Percentiles rank a stretch among this genome's conserved stretches.
These are phyloP conservation scores for Numenius arquata DNA, from an alignment of 2,113 vertebrate species.

Conservation along the genomic window DNA sequence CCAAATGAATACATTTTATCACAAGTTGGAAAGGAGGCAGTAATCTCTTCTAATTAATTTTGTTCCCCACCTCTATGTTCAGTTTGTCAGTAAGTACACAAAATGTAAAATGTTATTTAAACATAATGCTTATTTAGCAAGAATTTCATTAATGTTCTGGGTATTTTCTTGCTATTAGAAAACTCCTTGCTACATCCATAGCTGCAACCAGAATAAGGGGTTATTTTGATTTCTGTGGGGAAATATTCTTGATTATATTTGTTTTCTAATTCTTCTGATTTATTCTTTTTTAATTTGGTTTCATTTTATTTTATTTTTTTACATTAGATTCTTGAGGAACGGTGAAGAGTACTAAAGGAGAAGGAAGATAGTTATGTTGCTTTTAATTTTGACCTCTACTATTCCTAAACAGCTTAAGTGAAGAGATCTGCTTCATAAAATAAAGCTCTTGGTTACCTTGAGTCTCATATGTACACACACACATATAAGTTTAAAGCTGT, in stretches of 20 bases:
- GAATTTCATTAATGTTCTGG: not conserved
- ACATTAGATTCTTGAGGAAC: not conserved
- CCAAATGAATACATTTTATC: not conserved
- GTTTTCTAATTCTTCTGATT: not conserved
- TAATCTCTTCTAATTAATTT: not conserved
- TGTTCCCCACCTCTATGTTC: not conserved
- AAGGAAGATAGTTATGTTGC: not conserved
- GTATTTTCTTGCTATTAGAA: not conserved
- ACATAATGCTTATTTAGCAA: not conserved
- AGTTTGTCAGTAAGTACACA: not conserved
- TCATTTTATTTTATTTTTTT: not conserved
- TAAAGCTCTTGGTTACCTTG: fast-evolving
- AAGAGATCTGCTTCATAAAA: not conserved
- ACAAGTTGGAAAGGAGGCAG: not conserved
- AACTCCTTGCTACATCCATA: not conserved
- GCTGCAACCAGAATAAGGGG: not conserved
- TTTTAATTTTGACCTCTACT: not conserved
- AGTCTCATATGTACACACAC: fast-evolving
- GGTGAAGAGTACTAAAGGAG: not conserved
- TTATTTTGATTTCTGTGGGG: not conserved
- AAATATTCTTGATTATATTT: not conserved
- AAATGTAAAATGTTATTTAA: not conserved
- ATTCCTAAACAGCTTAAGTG: not conserved
- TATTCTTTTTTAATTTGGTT: not conserved
- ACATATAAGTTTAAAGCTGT: not conserved